Conservation (phyloP, 1,140 invertebrate species). For the Euglossa dilemma region DNA sequence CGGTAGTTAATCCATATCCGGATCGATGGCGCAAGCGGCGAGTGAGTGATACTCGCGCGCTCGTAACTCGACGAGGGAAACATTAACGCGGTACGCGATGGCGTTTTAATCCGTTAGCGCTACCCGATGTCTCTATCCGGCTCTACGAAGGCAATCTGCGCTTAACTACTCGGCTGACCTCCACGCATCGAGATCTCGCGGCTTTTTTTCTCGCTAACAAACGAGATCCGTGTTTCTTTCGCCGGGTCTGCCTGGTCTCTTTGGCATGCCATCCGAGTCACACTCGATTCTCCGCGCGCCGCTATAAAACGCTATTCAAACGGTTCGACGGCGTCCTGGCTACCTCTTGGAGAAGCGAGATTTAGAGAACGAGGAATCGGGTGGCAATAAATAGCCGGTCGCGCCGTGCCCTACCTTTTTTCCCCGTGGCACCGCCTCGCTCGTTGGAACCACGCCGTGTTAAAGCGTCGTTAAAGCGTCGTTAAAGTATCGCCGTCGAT, state of each 20-base stretch:
- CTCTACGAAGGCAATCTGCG: not conserved
- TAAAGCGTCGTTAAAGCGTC: conserved; percentile 66
- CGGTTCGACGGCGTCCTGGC: conserved; percentile 3
- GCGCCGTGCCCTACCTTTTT: not conserved
- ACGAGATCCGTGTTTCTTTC: not conserved
- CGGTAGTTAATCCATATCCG: too few species aligned
- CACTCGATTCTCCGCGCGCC: not conserved
- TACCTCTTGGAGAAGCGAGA: not conserved
- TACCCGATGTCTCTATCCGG: not conserved
- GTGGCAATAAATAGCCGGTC: conserved; percentile 47
- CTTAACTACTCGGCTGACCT: not conserved
- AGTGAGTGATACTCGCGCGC: not conserved
- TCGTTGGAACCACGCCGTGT: conserved; percentile 54
- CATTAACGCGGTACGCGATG: not conserved
- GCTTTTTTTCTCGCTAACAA: not conserved
- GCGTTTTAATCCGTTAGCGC: not conserved
- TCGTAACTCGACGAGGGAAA: not conserved
- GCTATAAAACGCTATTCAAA: conserved; percentile 40
- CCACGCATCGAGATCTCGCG: not conserved
- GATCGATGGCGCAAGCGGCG: too few species aligned
- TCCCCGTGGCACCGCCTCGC: not conserved
- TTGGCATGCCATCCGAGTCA: not conserved
- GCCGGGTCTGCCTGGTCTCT: not conserved
- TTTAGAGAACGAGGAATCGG: conserved; percentile 25
- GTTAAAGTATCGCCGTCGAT: conserved; percentile 63